Evolutionary conservation across 2,113 vertebrate species (phyloP).

Genomic region (Coptodon rendalli): DNA sequence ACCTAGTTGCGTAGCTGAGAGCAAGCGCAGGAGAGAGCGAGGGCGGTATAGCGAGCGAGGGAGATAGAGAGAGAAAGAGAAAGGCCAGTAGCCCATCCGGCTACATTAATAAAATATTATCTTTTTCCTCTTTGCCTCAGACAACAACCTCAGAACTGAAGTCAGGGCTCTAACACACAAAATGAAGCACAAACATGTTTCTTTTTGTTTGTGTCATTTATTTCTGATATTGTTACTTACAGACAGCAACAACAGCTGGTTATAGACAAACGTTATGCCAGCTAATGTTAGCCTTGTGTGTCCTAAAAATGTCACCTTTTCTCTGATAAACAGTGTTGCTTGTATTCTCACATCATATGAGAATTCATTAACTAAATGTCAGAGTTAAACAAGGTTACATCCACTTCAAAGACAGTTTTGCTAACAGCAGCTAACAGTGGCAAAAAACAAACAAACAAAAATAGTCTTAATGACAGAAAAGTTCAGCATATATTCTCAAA

Average conservation of each 20-base stretch:
- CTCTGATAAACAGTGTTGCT: background rate
- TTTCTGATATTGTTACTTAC: background rate
- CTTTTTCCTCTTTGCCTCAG: background rate
- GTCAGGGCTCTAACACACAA: background rate
- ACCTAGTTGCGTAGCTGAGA: background rate
- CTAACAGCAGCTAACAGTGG: background rate
- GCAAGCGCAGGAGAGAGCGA: background rate
- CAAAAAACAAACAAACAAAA: background rate
- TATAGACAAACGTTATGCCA: background rate
- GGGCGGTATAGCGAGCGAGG: background rate
- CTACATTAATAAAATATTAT: background rate
- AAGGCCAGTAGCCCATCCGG: background rate
- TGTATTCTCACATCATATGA: background rate
- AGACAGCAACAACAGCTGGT: background rate
- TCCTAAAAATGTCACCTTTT: background rate
- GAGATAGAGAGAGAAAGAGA: background rate
- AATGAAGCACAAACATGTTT: background rate
- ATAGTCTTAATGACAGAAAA: background rate
- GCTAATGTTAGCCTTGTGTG: background rate
- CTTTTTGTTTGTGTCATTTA: background rate
- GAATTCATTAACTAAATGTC: background rate
- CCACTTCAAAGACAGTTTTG: background rate
- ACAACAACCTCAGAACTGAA: background rate
- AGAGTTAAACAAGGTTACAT: background rate
- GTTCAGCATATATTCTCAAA: rapidly evolving